phyloP scores from a whole-genome alignment of 2,797 vertebrate genomes.

The Eulemur rubriventer region DNA sequence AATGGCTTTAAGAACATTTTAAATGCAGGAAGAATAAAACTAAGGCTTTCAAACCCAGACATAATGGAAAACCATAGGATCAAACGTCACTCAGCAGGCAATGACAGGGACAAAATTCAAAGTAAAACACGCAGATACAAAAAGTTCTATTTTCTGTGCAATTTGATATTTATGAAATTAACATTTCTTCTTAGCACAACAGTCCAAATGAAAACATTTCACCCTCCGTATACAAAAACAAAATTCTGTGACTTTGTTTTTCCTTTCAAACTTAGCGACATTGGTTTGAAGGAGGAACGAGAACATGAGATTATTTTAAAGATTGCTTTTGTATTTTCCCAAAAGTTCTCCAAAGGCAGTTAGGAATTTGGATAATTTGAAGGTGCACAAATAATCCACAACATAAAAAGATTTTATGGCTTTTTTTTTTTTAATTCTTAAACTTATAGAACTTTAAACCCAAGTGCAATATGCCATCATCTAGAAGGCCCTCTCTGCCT shows the following conservation, averaged over 20 bases:
- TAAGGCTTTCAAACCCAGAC: slow-evolving; percentile 45
- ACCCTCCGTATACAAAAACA: not conserved
- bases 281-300: slow-evolving; percentile 17
- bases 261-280: not conserved
- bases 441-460: not conserved
- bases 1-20: slow-evolving; percentile 82
- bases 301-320: slow-evolving; percentile 23
- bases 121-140: slow-evolving; percentile 26
- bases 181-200: not conserved
- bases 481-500: not conserved
- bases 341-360: not conserved
- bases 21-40: slow-evolving; percentile 71
- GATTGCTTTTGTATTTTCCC: not conserved
- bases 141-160: slow-evolving; percentile 30
- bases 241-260: slow-evolving; percentile 30
- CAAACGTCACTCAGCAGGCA: slow-evolving; percentile 44
- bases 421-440: not conserved
- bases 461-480: not conserved
- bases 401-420: not conserved
- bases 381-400: slow-evolving; percentile 32
- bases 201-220: slow-evolving; percentile 25
- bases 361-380: not conserved
- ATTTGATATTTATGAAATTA: slow-evolving; percentile 13
- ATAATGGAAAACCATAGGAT: slow-evolving; percentile 61
- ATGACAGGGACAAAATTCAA: slow-evolving; percentile 37